Percentiles rank a stretch among this genome's conserved stretches.
Evolutionary conservation across 2,888 invertebrate genomes (phyloP).

Genomic region (Timema cristinae): DNA sequence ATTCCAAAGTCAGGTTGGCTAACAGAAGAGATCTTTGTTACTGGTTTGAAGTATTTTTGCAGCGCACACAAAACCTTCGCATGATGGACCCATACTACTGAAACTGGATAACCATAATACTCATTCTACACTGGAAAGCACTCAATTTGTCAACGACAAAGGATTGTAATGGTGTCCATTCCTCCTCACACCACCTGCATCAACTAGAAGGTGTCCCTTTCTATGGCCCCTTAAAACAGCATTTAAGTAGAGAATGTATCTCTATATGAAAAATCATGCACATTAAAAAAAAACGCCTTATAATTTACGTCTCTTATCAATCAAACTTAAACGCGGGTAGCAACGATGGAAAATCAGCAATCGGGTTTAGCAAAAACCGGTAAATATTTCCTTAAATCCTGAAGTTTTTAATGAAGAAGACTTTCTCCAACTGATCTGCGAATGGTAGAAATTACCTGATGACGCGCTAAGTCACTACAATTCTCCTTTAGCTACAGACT

Average conservation of each 20-base stretch:
- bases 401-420: neutral
- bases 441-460: neutral
- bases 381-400: neutral
- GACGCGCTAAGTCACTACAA: neutral
- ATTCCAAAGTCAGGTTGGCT: neutral
- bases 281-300: neutral
- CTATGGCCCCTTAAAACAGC: neutral
- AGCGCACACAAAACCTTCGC: neutral
- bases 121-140: neutral
- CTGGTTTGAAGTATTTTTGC: neutral
- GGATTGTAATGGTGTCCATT: neutral
- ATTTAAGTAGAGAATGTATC: neutral
- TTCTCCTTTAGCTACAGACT: neutral
- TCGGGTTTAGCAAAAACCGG: neutral
- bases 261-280: neutral
- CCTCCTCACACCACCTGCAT: neutral
- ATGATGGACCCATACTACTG: neutral
- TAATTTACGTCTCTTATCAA: neutral
- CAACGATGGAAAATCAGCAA: neutral
- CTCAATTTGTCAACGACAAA: neutral
- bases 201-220: slow-evolving; percentile 3
- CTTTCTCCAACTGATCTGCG: neutral
- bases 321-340: neutral
- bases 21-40: neutral
- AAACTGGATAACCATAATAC: too few relatives aligned